Evolutionary conservation across 2,797 vertebrate species (phyloP).

Genomic region (Champsocephalus esox): DNA sequence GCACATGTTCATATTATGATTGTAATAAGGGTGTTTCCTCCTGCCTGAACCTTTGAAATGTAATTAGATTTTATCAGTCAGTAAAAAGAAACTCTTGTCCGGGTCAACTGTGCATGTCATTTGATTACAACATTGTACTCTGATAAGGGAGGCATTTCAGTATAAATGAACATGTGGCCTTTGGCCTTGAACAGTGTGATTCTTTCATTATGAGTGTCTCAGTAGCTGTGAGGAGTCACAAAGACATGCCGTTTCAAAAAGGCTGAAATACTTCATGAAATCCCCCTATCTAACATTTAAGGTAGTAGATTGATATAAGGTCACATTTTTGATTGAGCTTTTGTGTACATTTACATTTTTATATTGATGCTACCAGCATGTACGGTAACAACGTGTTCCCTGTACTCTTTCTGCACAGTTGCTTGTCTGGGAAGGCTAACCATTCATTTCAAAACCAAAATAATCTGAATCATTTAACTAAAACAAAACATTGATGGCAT

Average conservation of each 20-base stretch:
- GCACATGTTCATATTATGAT: conserved; percentile 17
- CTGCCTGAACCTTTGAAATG: conserved; percentile 77
- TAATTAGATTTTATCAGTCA: conserved; percentile 80
- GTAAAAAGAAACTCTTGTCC: conserved; percentile 66
- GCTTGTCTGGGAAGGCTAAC: not conserved
- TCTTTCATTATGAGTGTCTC: conserved; percentile 35
- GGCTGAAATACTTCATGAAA: not conserved
- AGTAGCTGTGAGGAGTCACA: conserved; percentile 2
- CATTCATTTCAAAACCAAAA: not conserved
- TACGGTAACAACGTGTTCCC: not conserved
- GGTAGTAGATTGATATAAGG: not conserved
- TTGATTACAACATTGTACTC: conserved; percentile 65
- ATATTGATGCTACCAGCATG: not conserved
- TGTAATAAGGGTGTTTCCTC: conserved; percentile 65
- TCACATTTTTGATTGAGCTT: not conserved
- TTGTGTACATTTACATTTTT: not conserved
- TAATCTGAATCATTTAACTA: not conserved
- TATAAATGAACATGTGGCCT: conserved; percentile 66
- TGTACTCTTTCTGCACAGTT: not conserved
- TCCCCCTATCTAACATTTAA: not conserved
- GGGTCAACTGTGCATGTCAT: conserved; percentile 67
- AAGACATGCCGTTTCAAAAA: conserved; percentile 11
- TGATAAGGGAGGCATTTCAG: conserved; percentile 68
- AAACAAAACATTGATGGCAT: not conserved
- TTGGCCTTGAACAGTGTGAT: conserved; percentile 45